Conservation (phyloP, 2,113 vertebrate genomes). For the Anas platyrhynchos region DNA sequence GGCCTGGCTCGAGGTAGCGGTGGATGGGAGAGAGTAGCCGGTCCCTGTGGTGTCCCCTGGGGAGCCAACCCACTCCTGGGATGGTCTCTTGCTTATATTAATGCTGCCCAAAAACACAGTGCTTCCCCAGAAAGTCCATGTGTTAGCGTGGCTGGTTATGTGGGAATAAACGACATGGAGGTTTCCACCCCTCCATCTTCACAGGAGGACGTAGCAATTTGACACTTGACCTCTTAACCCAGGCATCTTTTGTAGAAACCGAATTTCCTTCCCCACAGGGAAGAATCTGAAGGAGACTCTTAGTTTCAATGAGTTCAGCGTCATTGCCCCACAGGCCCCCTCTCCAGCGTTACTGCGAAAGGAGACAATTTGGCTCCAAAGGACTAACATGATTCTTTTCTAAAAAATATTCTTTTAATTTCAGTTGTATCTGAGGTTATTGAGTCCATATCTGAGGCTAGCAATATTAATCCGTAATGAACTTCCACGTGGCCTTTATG, state of each 20-base stretch:
- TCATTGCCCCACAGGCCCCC: not conserved
- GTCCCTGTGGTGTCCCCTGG: fast-evolving
- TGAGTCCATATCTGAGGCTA: slow-evolving; percentile 1
- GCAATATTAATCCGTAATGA: slow-evolving; percentile 27
- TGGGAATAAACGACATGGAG: not conserved
- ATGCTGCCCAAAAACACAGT: not conserved
- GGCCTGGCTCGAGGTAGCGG: fast-evolving
- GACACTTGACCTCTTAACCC: not conserved
- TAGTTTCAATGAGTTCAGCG: slow-evolving; percentile 5
- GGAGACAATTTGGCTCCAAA: slow-evolving; percentile 3
- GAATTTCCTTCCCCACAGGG: not conserved
- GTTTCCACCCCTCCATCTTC: slow-evolving; percentile 4
- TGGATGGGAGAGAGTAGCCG: not conserved
- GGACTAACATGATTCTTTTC: not conserved
- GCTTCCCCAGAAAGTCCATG: not conserved
- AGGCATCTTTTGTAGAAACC: not conserved
- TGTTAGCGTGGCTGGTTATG: not conserved
- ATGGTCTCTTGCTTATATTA: not conserved
- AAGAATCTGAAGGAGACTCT: not conserved
- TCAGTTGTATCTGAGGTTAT: not conserved
- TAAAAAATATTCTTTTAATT: not conserved
- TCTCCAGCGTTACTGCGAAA: not conserved
- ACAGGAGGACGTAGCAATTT: not conserved
- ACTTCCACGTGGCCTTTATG: slow-evolving; percentile 16
- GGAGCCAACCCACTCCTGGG: fast-evolving